Evolutionary conservation across 2,888 invertebrate species (phyloP).

Genomic region (Aromia moschata): DNA sequence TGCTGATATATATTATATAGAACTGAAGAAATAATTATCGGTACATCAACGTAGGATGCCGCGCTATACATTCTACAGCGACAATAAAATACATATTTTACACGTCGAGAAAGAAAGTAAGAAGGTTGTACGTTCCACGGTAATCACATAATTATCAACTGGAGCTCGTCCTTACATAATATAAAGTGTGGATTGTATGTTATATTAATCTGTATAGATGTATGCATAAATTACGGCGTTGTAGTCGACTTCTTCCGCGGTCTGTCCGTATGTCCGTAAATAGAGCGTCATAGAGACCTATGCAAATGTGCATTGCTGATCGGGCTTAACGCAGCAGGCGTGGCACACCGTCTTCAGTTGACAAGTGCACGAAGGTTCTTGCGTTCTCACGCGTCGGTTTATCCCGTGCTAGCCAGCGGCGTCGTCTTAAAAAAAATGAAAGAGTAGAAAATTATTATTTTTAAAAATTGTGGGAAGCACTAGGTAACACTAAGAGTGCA

Average conservation of each 20-base stretch:
- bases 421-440: too few relatives aligned
- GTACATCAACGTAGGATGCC: background rate
- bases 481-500: too few relatives aligned
- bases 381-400: conserved; percentile 42
- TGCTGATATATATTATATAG: too few relatives aligned
- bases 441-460: too few relatives aligned
- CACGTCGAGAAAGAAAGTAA: conserved; percentile 15
- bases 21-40: background rate
- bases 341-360: conserved; percentile 39
- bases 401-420: conserved; percentile 19
- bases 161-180: conserved; percentile 18
- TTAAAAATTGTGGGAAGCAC: too few relatives aligned
- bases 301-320: conserved; percentile 28
- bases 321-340: conserved; percentile 34
- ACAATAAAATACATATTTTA: conserved; percentile 17
- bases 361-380: conserved; percentile 44
- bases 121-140: conserved; percentile 15
- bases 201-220: conserved; percentile 30
- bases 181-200: conserved; percentile 28
- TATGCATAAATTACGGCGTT: conserved; percentile 31
- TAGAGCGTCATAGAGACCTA: conserved; percentile 24
- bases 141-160: conserved; percentile 21
- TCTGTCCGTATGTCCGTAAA: conserved; percentile 27
- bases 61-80: background rate
- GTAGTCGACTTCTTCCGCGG: conserved; percentile 20